Evolutionary conservation across 2,797 vertebrate genomes (phyloP).

Genomic region (Anniella stebbinsi): DNA sequence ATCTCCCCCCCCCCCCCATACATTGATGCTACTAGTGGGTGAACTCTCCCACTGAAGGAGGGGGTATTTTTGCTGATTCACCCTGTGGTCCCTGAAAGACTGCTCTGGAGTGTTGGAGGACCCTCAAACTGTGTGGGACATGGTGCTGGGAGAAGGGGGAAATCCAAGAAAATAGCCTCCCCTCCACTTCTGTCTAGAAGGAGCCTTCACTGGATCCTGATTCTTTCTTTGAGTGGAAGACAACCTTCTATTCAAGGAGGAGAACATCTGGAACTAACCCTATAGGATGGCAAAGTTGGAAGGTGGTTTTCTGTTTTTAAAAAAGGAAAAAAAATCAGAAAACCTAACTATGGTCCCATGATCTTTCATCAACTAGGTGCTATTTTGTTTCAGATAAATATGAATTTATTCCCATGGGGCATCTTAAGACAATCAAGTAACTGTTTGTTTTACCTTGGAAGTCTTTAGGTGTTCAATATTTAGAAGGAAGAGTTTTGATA

Average conservation of each 20-base stretch:
- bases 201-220: neutral
- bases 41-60: neutral
- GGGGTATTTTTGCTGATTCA: neutral
- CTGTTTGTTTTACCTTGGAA: neutral
- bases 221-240: neutral
- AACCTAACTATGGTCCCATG: too few species aligned
- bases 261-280: too few species aligned
- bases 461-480: neutral
- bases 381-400: neutral
- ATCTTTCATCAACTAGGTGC: neutral
- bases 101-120: neutral
- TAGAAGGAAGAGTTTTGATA: neutral
- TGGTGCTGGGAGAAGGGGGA: neutral
- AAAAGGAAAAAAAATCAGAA: neutral
- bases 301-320: neutral
- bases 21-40: neutral
- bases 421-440: neutral
- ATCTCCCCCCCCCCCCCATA: too few species aligned
- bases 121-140: neutral
- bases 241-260: too few species aligned
- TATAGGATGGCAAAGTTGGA: too few species aligned
- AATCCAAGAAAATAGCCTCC: too few species aligned
- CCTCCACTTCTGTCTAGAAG: neutral
- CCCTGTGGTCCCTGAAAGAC: neutral
- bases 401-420: neutral